Percentiles rank a stretch among this genome's conserved stretches.
phyloP scores from a whole-genome alignment of 2,888 invertebrate genomes.

The Lordiphosa andalusiaca region DNA sequence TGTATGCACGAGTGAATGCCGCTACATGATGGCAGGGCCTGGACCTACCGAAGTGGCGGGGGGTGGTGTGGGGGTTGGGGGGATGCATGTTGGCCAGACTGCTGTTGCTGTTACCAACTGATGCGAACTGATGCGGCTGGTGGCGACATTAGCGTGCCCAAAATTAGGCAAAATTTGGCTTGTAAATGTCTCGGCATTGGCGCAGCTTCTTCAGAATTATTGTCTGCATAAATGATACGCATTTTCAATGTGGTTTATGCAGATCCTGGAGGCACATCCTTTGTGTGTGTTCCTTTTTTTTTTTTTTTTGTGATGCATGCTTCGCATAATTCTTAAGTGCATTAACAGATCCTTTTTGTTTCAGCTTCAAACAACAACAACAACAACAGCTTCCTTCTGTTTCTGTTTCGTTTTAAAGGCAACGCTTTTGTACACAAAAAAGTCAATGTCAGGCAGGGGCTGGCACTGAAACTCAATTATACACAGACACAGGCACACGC shows the following conservation, averaged over 20 bases:
- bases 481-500: constrained; percentile 29
- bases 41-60: not conserved
- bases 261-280: not conserved
- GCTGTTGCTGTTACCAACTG: constrained; percentile 40
- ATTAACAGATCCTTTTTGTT: constrained; percentile 47
- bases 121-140: constrained; percentile 42
- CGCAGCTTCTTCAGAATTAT: not conserved
- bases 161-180: constrained; percentile 27
- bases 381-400: not conserved
- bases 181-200: not conserved
- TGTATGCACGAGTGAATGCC: constrained; percentile 73
- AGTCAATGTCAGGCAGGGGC: constrained; percentile 60
- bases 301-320: constrained; percentile 39
- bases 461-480: constrained; percentile 65
- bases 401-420: constrained; percentile 20
- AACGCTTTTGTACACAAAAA: constrained; percentile 42
- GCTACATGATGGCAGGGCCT: constrained; percentile 52
- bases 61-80: not conserved
- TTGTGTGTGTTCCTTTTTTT: not conserved
- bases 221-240: not conserved
- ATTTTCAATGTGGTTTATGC: not conserved
- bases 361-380: not conserved
- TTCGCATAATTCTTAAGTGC: constrained; percentile 57
- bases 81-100: constrained; percentile 51
- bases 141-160: constrained; percentile 44